These are phyloP conservation scores for Volucella bombylans DNA, from an alignment of 2,888 invertebrate species.

Conservation along the genomic window DNA sequence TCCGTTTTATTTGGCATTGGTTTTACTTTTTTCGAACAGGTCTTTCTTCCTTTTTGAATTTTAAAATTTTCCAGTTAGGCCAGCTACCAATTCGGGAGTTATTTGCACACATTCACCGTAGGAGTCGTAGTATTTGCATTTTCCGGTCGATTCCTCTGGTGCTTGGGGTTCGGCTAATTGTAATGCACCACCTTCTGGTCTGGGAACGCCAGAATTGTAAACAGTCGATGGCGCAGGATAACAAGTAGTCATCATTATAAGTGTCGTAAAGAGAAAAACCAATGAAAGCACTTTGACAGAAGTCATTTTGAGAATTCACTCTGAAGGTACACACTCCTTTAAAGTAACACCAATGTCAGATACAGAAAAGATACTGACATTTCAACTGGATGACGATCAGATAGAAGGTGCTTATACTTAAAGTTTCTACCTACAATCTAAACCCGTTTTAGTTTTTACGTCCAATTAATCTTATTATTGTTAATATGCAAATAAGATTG, in stretches of 20 bases:
- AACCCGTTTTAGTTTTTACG: slow-evolving; percentile 65
- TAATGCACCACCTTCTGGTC: slow-evolving; percentile 53
- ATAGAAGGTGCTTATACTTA: slow-evolving; percentile 48
- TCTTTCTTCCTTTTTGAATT: background rate
- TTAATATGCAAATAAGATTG: slow-evolving; percentile 55
- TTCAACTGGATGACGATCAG: slow-evolving; percentile 52
- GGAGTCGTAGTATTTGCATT: slow-evolving; percentile 67
- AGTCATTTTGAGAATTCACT: slow-evolving; percentile 22
- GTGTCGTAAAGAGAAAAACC: slow-evolving; percentile 29
- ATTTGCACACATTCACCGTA: slow-evolving; percentile 71
- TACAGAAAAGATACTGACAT: slow-evolving; percentile 64
- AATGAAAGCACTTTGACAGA: slow-evolving; percentile 34
- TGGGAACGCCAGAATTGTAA: slow-evolving; percentile 46
- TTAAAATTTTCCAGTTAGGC: slow-evolving; percentile 47
- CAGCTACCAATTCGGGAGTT: slow-evolving; percentile 60
- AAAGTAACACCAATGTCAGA: slow-evolving; percentile 53
- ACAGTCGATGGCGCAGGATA: slow-evolving; percentile 40
- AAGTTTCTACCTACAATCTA: slow-evolving; percentile 48
- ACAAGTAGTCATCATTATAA: slow-evolving; percentile 6
- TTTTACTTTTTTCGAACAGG: background rate
- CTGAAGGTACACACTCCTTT: slow-evolving; percentile 46
- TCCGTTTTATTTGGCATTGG: slow-evolving; percentile 12
- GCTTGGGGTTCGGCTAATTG: slow-evolving; percentile 43
- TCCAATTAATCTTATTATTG: slow-evolving; percentile 66
- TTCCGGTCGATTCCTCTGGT: slow-evolving; percentile 53